These are phyloP conservation scores for Dryomyza anilis DNA, from an alignment of 2,888 invertebrate species.

Conservation along the genomic window DNA sequence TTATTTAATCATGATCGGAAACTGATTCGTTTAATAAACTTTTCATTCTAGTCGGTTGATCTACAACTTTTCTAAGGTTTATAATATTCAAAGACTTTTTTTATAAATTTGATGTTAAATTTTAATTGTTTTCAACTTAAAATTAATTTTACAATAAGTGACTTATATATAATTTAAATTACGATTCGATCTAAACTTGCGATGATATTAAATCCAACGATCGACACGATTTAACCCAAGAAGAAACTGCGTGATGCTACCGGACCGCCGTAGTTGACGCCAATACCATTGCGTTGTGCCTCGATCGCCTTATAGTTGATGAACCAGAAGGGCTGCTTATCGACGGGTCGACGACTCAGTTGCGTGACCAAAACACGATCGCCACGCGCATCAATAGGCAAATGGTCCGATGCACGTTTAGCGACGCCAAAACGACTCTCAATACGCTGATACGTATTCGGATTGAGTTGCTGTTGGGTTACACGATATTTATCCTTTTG, in stretches of 20 bases:
- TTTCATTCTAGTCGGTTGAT: too few relatives aligned
- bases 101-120: too few relatives aligned
- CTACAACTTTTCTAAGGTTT: too few relatives aligned
- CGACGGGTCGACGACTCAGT: slow-evolving; percentile 69
- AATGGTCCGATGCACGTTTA: slow-evolving; percentile 28
- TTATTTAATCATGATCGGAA: too few relatives aligned
- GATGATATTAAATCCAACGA: too few relatives aligned
- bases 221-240: slow-evolving; percentile 40
- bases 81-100: too few relatives aligned
- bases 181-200: too few relatives aligned
- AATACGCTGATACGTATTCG: slow-evolving; percentile 32
- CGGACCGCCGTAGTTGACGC: slow-evolving; percentile 36
- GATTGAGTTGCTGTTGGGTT: background rate
- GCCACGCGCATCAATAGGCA: slow-evolving; percentile 71
- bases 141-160: too few relatives aligned
- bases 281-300: slow-evolving; percentile 60
- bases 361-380: slow-evolving; percentile 67
- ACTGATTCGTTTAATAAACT: too few relatives aligned
- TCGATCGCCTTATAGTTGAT: slow-evolving; percentile 72
- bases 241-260: slow-evolving; percentile 45
- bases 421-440: slow-evolving; percentile 63
- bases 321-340: slow-evolving; percentile 74
- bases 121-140: too few relatives aligned
- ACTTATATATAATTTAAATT: too few relatives aligned
- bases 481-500: slow-evolving; percentile 64